phyloP scores from a whole-genome alignment of 2,113 vertebrate species.

The Phrynosoma platyrhinos region DNA sequence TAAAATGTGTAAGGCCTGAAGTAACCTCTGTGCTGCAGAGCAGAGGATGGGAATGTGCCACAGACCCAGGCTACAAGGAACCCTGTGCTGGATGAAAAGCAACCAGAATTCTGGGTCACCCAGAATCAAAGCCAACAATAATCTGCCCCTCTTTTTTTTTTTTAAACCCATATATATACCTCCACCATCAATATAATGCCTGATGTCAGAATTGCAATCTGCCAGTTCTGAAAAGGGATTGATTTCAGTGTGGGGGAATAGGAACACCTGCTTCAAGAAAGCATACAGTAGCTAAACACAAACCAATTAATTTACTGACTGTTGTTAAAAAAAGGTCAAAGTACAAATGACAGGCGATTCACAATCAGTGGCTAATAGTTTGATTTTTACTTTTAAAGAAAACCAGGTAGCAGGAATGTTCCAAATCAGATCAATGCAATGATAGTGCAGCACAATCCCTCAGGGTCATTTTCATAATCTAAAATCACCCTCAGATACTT shows the following conservation, averaged over 20 bases:
- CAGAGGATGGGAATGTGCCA: background rate
- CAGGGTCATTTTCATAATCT: background rate
- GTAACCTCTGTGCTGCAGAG: conserved; percentile 12
- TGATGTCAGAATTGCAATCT: background rate
- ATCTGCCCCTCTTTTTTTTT: background rate
- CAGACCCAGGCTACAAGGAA: background rate
- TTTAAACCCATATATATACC: background rate
- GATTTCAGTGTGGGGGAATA: background rate
- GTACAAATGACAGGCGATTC: background rate
- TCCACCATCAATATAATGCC: background rate
- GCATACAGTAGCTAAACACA: background rate
- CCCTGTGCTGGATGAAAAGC: background rate
- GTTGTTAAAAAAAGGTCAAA: background rate
- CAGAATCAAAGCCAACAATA: background rate
- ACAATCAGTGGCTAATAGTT: background rate
- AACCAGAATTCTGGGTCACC: background rate
- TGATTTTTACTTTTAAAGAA: background rate
- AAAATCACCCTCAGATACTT: background rate
- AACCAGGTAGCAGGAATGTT: background rate
- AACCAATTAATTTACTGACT: background rate
- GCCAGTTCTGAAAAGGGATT: background rate
- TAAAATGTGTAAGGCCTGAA: conserved; percentile 9
- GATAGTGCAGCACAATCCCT: background rate
- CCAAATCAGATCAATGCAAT: background rate
- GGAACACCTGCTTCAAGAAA: background rate